Conservation (phyloP, 2,113 vertebrate species). For the Saccopteryx leptura region DNA sequence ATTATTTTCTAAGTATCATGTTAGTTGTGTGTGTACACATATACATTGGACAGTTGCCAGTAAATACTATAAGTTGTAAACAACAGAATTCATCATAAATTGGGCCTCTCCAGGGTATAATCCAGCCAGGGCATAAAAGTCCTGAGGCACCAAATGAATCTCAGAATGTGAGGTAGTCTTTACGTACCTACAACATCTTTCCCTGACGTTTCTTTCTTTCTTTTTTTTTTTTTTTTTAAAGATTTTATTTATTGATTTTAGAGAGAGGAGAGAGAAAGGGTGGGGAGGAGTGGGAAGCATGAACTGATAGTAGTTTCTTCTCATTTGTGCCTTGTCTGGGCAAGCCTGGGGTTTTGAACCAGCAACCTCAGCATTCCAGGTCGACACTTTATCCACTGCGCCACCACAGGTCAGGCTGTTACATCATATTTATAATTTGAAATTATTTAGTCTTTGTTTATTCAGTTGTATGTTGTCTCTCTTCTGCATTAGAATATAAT, state of each 20-base stretch:
- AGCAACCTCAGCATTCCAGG: no score
- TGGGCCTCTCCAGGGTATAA: neutral
- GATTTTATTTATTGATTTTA: no score
- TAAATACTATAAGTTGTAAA: neutral
- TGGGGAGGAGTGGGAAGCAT: no score
- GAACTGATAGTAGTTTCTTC: no score
- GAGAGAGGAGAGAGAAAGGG: no score
- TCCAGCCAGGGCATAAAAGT: neutral
- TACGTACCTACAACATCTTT: conserved; percentile 20
- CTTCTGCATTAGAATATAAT: neutral
- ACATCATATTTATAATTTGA: neutral
- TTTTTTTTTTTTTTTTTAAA: no score
- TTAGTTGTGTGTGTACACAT: neutral
- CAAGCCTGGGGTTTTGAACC: no score
- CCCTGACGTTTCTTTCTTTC: no score
- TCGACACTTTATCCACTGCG: no score
- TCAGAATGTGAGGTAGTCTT: neutral
- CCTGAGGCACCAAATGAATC: neutral
- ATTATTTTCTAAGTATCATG: neutral
- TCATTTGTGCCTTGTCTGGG: no score
- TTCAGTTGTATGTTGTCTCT: conserved; percentile 29
- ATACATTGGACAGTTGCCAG: neutral
- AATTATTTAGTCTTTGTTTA: conserved; percentile 42
- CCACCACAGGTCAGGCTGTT: no score
- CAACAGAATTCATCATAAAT: neutral